Evolutionary conservation across 2,888 invertebrate species (phyloP).

Genomic region (Pharmacophagus antenor): DNA sequence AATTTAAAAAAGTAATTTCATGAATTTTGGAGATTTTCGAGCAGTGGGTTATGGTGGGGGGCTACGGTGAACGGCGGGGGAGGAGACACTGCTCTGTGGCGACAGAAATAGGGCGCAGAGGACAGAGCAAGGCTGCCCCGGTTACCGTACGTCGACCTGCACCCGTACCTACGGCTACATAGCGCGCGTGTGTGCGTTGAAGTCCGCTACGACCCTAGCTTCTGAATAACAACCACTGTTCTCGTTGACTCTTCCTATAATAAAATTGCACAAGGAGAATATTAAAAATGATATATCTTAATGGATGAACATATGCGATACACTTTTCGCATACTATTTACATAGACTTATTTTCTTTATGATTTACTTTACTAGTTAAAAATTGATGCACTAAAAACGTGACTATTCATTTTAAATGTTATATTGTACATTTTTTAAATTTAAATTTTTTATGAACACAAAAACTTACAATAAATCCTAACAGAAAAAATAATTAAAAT

Average conservation of each 20-base stretch:
- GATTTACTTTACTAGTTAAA: background rate
- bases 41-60: conserved; percentile 54
- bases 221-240: conserved; percentile 47
- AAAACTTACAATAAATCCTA: too few species aligned
- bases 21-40: conserved; percentile 53
- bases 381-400: background rate
- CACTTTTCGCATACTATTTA: background rate
- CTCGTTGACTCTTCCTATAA: conserved; percentile 5
- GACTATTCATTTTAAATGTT: background rate
- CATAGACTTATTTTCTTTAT: background rate
- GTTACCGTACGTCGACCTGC: conserved; percentile 75
- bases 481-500: conserved; percentile 12
- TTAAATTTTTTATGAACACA: too few species aligned
- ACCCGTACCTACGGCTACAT: conserved; percentile 52
- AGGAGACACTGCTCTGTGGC: conserved; percentile 55
- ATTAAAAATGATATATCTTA: background rate
- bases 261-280: background rate
- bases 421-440: background rate
- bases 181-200: conserved; percentile 42
- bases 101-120: conserved; percentile 81
- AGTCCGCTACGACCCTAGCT: conserved; percentile 43
- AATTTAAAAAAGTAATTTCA: conserved; percentile 45
- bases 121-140: conserved; percentile 80
- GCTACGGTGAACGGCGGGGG: conserved; percentile 34
- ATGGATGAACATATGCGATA: background rate